Conservation (phyloP, 2,797 vertebrate species). For the Muscicapa striata region DNA sequence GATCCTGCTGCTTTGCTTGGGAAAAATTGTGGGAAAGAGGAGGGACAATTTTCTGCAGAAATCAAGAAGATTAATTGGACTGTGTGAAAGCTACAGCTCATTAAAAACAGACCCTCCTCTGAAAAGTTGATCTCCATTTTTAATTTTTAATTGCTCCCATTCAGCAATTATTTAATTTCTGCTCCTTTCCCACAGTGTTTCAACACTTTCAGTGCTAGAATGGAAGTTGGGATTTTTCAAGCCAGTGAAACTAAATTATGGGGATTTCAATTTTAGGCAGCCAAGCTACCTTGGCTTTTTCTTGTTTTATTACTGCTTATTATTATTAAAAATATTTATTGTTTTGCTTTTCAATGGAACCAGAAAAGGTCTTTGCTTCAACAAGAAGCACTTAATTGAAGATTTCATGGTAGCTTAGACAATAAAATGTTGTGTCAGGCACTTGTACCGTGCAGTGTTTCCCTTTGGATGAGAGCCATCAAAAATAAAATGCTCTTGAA, state of each 20-base stretch:
- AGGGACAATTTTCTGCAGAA: neutral
- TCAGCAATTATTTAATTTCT: neutral
- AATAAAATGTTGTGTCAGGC: neutral
- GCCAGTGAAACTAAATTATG: neutral
- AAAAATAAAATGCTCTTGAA: neutral
- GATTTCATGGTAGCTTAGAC: neutral
- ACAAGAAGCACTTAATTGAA: neutral
- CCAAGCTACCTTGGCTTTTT: neutral
- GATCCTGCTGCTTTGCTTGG: neutral
- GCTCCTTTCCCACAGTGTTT: neutral
- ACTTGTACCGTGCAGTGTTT: neutral
- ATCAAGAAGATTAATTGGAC: neutral
- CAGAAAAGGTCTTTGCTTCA: neutral
- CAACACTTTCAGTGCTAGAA: neutral
- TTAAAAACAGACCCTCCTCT: neutral
- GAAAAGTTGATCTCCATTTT: conserved; percentile 1
- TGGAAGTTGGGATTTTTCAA: neutral
- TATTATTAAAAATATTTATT: neutral
- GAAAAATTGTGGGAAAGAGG: neutral
- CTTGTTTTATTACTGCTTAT: neutral
- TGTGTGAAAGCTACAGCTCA: neutral
- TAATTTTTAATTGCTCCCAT: neutral
- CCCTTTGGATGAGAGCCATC: neutral
- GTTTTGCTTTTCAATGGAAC: neutral
- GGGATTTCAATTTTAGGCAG: neutral